Evolutionary conservation across 2,888 invertebrate genomes (phyloP), one percentile per base, ranked within the genome.

Genomic region (Xylocampa areola): DNA sequence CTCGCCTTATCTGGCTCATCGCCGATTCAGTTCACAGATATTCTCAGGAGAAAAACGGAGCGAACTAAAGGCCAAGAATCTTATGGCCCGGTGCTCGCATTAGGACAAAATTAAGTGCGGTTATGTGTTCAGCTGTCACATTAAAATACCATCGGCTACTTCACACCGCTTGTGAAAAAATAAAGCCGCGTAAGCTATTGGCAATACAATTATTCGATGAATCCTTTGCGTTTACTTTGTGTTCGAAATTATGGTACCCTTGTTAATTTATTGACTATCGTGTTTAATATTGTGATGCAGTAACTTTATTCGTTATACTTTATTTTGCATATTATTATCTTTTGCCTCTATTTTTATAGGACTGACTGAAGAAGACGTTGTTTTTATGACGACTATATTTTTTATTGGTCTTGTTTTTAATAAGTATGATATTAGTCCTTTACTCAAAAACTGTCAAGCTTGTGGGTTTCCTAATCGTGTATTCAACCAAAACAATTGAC

Each of bases 21-120:
- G 87, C 77, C 83, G 90, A 92, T 91, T 89, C 88, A 78, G 86
- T 86, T 81, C 87, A 81, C 86, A 88, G 90, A 91, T 92, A 92
- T 88, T 86, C 85, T 70, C 73, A 45, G 62, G 82, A 83, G 88
- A 88, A 89, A 92, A 92, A 89, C 85, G 82, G 82, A 85, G 82
- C 77, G 65, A 77, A 82, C 79, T 76, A 79, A 83, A 85, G 81
- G 65, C 73, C 76, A 74, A 81, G 87, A 91, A 89, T 89, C 89
- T 86, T 89, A 82, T 80, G 80, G 81, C 77, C 81, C 66, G 77
- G 75, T 81, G 82, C 81, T 86, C 90, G 87, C 90, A 91, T 94
- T 92, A 92, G 92, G 90, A 87, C 89, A 88, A 92, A 91, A 92
- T 93, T 93, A 92, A 94, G 94, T 94, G 92, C 89, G 82, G 89